These are phyloP conservation scores for Saccopteryx leptura DNA, from an alignment of 2,113 vertebrate species.

Conservation along the genomic window DNA sequence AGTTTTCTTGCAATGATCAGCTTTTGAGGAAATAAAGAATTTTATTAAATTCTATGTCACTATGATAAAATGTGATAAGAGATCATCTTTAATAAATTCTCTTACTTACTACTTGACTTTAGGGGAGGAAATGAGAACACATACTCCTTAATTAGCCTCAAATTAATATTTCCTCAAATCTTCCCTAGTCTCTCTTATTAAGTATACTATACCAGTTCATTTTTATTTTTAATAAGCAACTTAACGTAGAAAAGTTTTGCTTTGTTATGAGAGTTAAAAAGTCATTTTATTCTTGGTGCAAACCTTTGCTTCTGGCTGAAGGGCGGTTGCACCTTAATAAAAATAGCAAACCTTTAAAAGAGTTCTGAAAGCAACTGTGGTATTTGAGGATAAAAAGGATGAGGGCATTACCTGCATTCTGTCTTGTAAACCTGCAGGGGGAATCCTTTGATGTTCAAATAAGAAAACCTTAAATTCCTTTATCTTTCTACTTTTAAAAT, in stretches of 20 bases:
- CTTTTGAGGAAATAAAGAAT: not conserved
- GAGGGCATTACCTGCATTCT: constrained; percentile 73
- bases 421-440: constrained; percentile 78
- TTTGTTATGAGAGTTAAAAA: constrained; percentile 80
- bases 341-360: constrained; percentile 84
- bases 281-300: constrained; percentile 78
- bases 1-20: not conserved
- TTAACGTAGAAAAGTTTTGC: constrained; percentile 69
- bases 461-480: constrained; percentile 75
- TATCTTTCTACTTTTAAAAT: constrained; percentile 67
- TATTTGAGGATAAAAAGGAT: constrained; percentile 86
- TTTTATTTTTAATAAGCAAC: constrained; percentile 74
- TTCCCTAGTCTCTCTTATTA: constrained; percentile 54
- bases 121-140: not conserved
- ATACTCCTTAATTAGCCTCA: not conserved
- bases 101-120: not conserved
- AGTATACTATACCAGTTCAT: not conserved
- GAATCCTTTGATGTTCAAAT: constrained; percentile 85
- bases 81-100: constrained; percentile 30
- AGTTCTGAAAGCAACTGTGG: constrained; percentile 79
- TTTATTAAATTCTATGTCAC: not conserved
- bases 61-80: not conserved
- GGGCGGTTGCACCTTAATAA: constrained; percentile 70
- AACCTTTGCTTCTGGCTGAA: constrained; percentile 81
- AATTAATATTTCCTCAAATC: not conserved